A percentile compares a stretch with the other conserved stretches of the same genome.
Conservation (phyloP, 35 echinoderm and acorn worm species). For the Lytechinus pictus region DNA sequence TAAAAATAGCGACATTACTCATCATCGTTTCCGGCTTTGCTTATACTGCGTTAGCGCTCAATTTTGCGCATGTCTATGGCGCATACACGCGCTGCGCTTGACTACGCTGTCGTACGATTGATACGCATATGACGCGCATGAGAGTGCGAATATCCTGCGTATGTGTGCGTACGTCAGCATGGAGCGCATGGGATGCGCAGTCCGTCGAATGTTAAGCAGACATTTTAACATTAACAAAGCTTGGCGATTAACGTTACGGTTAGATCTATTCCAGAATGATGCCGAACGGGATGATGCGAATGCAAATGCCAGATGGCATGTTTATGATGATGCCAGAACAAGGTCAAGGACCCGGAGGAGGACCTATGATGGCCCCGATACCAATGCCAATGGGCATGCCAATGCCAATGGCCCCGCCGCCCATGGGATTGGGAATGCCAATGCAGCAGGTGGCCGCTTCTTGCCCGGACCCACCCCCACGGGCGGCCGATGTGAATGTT, state of each 20-base stretch:
- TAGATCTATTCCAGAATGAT: neutral
- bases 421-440: neutral
- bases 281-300: neutral
- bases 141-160: neutral
- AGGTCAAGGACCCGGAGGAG: neutral
- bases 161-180: no score
- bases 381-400: neutral
- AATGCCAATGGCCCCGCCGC: neutral
- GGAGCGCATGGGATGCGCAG: no score
- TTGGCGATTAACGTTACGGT: neutral
- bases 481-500: neutral
- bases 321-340: neutral
- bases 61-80: no score
- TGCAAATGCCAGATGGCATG: neutral
- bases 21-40: no score
- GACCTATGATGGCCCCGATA: neutral
- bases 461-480: neutral
- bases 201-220: neutral
- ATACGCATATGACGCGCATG: neutral
- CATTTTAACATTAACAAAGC: neutral
- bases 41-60: no score
- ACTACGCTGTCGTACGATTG: no score
- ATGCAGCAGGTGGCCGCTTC: neutral
- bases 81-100: no score
- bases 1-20: no score